Conservation (phyloP, 2,113 vertebrate species). For the Ginglymostoma cirratum region DNA sequence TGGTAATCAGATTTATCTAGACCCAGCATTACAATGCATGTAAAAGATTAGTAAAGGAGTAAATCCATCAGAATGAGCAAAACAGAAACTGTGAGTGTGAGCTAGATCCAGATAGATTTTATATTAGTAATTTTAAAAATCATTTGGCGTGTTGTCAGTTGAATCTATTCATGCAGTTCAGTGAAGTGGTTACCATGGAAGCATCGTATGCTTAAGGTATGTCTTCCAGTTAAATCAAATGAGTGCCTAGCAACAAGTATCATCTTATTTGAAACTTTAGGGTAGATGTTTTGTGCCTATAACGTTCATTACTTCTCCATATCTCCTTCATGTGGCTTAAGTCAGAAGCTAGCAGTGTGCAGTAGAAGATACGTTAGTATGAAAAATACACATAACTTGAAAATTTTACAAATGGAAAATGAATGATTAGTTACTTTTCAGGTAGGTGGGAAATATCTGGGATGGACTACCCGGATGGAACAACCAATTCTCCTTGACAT, state of each 20-base stretch:
- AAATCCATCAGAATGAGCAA: not conserved
- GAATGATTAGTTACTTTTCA: not conserved
- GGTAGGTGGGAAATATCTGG: not conserved
- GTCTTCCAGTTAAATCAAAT: not conserved
- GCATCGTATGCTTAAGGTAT: not conserved
- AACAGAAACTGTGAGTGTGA: not conserved
- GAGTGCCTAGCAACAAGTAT: not conserved
- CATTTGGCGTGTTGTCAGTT: not conserved
- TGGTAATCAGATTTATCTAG: not conserved
- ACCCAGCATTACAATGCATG: not conserved
- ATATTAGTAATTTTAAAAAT: not conserved
- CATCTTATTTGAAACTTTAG: not conserved
- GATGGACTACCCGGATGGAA: not conserved
- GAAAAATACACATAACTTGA: not conserved
- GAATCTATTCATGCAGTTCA: not conserved
- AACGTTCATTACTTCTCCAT: not conserved
- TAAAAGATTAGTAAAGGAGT: not conserved
- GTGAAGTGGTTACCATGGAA: slow-evolving; percentile 7
- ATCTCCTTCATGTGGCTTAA: not conserved
- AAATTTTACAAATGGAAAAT: not conserved
- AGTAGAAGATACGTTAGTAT: not conserved
- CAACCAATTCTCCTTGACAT: not conserved
- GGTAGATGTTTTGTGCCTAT: not conserved
- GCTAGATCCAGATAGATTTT: not conserved
- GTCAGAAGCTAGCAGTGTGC: not conserved